Percentiles rank a stretch among this genome's conserved stretches.
Conservation (phyloP, 2,797 vertebrate genomes). For the Hemibagrus guttatus region DNA sequence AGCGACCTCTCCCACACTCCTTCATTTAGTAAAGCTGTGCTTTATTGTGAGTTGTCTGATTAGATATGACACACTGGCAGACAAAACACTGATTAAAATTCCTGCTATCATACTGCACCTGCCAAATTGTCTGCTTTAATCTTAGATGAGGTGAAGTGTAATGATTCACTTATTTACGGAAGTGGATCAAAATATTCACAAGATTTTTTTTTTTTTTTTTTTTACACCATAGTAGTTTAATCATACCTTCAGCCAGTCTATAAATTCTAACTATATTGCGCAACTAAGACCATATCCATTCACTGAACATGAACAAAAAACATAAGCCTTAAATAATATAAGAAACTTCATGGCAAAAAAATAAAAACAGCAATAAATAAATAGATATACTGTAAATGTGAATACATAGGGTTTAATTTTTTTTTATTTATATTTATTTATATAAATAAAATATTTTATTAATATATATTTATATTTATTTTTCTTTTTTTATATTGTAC, state of each 20-base stretch:
- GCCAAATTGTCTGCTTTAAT: constrained; percentile 30
- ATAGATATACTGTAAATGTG: too few relatives aligned
- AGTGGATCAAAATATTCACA: constrained; percentile 10
- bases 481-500: too few relatives aligned
- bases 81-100: constrained; percentile 57
- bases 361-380: neutral
- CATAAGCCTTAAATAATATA: neutral
- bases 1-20: constrained; percentile 31
- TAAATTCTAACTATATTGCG: too few relatives aligned
- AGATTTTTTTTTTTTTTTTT: neutral
- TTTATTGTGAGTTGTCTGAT: constrained; percentile 48
- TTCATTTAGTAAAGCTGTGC: constrained; percentile 19
- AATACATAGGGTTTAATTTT: too few relatives aligned
- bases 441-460: too few relatives aligned
- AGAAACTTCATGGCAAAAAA: neutral
- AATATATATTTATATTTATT: too few relatives aligned
- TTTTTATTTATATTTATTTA: too few relatives aligned
- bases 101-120: constrained; percentile 46
- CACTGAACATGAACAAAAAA: neutral
- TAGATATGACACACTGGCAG: constrained; percentile 57
- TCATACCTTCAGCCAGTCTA: neutral
- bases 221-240: neutral
- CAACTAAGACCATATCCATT: neutral
- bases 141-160: neutral
- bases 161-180: neutral